phyloP scores from a whole-genome alignment of 2,888 invertebrate genomes.

The Villa cingulata region DNA sequence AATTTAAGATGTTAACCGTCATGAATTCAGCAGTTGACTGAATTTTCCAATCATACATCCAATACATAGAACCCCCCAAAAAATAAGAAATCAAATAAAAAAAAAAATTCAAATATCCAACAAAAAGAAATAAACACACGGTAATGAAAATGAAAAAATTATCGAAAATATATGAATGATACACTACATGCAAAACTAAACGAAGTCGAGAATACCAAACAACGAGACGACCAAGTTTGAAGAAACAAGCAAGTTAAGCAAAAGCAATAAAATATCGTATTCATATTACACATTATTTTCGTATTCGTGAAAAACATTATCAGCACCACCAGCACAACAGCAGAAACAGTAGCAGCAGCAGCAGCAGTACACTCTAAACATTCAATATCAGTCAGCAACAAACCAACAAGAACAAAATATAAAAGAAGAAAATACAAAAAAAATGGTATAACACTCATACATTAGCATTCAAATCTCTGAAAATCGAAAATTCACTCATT shows the following conservation, averaged over 20 bases:
- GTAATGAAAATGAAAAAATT: neutral
- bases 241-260: too few relatives aligned
- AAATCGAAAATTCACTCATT: neutral
- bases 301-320: too few relatives aligned
- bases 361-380: too few relatives aligned
- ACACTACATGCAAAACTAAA: too few relatives aligned
- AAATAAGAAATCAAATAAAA: constrained; percentile 10
- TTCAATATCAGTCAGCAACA: neutral
- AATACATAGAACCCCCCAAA: constrained; percentile 31
- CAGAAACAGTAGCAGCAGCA: too few relatives aligned
- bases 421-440: neutral
- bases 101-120: too few relatives aligned
- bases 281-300: too few relatives aligned
- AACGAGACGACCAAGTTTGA: too few relatives aligned
- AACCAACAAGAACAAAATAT: neutral
- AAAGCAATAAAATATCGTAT: too few relatives aligned
- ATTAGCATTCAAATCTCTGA: neutral
- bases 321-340: too few relatives aligned
- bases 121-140: too few relatives aligned
- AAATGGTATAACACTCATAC: neutral
- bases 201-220: neutral
- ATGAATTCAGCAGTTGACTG: constrained; percentile 38
- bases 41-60: constrained; percentile 33
- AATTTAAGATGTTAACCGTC: constrained; percentile 33
- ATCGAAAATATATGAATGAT: neutral